phyloP scores from a whole-genome alignment of 2,113 vertebrate species.

The Tretioscincus oriximinensis region DNA sequence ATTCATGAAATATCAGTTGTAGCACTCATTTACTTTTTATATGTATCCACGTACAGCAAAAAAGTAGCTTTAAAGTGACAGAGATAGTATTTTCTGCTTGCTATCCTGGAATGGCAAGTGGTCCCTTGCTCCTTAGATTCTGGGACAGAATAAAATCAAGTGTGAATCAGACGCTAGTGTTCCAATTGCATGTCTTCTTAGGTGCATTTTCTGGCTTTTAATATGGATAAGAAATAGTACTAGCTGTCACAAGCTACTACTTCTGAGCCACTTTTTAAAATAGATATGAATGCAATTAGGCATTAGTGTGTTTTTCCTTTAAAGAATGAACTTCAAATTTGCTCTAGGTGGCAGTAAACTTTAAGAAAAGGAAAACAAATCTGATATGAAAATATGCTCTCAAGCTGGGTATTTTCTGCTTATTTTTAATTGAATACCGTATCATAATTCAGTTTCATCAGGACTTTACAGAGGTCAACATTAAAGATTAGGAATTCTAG shows the following conservation, averaged over 20 bases:
- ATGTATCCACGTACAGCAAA: background rate
- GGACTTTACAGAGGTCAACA: background rate
- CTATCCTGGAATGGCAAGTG: too few species aligned
- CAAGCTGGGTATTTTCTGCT: background rate
- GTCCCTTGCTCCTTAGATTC: too few species aligned
- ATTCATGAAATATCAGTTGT: background rate
- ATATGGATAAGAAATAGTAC: too few species aligned
- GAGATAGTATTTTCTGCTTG: too few species aligned
- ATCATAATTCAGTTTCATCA: background rate
- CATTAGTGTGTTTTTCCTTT: background rate
- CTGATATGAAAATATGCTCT: background rate
- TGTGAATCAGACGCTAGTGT: too few species aligned
- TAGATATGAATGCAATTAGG: too few species aligned
- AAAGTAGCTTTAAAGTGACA: too few species aligned
- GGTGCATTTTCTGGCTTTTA: too few species aligned
- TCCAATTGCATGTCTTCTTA: too few species aligned
- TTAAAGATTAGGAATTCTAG: background rate
- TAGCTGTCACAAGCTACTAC: too few species aligned
- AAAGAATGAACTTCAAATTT: conserved; percentile 3
- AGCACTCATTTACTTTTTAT: background rate
- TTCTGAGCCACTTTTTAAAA: too few species aligned
- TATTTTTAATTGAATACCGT: background rate
- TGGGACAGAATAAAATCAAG: too few species aligned
- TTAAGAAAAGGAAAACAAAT: conserved; percentile 37
- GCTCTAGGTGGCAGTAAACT: conserved; percentile 74